Evolutionary conservation across 2,113 vertebrate species (phyloP).

Genomic region (Eleginops maclovinus): DNA sequence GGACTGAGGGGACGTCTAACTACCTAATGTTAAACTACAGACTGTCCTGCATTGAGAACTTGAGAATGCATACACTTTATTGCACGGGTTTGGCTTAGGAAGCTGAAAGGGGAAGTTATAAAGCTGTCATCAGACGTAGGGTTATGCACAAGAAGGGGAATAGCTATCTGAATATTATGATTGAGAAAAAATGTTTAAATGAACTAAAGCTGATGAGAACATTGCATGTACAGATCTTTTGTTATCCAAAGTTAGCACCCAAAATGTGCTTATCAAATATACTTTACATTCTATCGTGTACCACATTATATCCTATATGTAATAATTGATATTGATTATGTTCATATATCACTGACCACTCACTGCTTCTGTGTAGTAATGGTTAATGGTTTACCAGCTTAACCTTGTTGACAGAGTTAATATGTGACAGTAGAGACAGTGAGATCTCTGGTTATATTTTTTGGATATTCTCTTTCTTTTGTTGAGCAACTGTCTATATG

Average conservation of each 20-base stretch:
- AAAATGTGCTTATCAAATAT: neutral
- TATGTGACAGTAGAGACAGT: neutral
- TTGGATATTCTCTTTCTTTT: neutral
- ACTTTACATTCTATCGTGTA: neutral
- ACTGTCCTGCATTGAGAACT: neutral
- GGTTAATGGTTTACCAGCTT: constrained; percentile 48
- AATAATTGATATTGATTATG: neutral
- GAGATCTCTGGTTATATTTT: neutral
- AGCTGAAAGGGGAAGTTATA: neutral
- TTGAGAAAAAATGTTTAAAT: too few species aligned
- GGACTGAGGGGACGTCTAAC: too few species aligned
- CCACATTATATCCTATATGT: neutral
- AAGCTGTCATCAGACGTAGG: neutral
- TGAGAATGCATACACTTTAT: neutral
- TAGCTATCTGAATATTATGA: neutral
- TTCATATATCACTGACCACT: too few species aligned
- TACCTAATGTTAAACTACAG: neutral
- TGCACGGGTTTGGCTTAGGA: neutral
- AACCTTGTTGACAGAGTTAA: constrained; percentile 6
- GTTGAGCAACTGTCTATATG: neutral
- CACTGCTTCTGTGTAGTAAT: constrained; percentile 6
- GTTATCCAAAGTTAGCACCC: neutral
- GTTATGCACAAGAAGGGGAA: neutral
- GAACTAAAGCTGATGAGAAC: neutral
- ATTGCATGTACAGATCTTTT: neutral